Evolutionary conservation across 2,113 vertebrate species (phyloP).

Genomic region (Uria aalge): DNA sequence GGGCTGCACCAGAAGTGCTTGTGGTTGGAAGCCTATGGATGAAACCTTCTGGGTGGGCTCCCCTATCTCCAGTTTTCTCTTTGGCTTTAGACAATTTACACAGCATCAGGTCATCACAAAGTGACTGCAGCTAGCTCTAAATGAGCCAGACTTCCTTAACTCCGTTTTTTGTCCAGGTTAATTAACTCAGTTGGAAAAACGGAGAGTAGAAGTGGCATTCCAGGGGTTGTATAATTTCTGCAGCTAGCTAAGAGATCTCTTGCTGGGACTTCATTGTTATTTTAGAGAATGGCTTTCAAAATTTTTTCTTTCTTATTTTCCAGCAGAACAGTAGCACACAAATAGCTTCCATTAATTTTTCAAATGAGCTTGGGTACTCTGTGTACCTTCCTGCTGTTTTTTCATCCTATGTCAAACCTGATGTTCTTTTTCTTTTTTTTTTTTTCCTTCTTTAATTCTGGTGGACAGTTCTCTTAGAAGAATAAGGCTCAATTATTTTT

Average conservation of each 20-base stretch:
- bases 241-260: neutral
- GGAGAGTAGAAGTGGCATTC: neutral
- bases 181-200: neutral
- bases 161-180: neutral
- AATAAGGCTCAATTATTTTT: neutral
- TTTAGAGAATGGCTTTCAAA: neutral
- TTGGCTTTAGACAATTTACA: neutral
- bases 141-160: neutral
- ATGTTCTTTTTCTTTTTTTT: neutral
- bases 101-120: neutral
- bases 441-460: neutral
- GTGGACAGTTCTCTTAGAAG: neutral
- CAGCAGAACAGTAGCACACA: neutral
- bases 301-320: neutral
- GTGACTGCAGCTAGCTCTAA: neutral
- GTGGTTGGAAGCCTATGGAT: neutral
- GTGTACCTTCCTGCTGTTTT: neutral
- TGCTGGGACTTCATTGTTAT: slow-evolving; percentile 8
- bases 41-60: neutral
- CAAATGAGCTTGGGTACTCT: neutral
- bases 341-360: slow-evolving; percentile 26
- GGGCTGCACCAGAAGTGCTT: neutral
- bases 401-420: neutral
- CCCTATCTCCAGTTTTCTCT: neutral
- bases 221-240: neutral